Evolutionary conservation across 2,888 invertebrate genomes (phyloP), one percentile per base, ranked within the genome.

Genomic region (Sarcophaga rosellei): DNA sequence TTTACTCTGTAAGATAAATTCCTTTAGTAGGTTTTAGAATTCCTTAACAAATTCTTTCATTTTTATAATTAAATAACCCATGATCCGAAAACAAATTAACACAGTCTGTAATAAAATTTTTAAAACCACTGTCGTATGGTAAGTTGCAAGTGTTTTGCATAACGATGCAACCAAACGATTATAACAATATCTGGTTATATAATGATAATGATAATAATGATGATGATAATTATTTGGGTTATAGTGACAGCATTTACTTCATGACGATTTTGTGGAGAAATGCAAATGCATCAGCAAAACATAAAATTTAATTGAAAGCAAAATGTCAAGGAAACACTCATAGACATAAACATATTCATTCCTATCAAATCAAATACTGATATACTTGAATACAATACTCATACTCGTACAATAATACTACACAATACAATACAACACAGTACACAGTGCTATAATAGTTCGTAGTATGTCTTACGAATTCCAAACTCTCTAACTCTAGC

Each of bases 251-350:
- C 25, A 53, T 17, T 12, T 10, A 35, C 35, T 35, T 61, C 17
- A 78, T 47, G 35, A 61, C 6, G 73, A 72, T 57, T 53, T 35
- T 81, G 68, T 62, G 53, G 66, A n/a, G 66, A 81, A 77, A 78
- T 81, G 77, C 81, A 70, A 85, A 79, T 78, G 75, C 78, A 82
- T 81, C 85, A 82, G 62, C 17, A 53, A 79, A 85, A 75, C 66
- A 20, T 0, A 66, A 81, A 74, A 83, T 81, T 78, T 74, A 86
- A 83, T 86, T 86, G 83, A 86, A 84, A 83, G 83, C 83, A 61
- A 83, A 84, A 86, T 78, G 74, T 78, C 81, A 84, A 81, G 81
- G 53, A 79, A 86, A 74, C 62, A 35, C 69, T 57, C 35, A 75
- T 57, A 70, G n/a, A 47, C 62, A 68, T 66, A 69, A 17, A 63